phyloP scores from a whole-genome alignment of 2,113 vertebrate genomes.

The Rhineura floridana region DNA sequence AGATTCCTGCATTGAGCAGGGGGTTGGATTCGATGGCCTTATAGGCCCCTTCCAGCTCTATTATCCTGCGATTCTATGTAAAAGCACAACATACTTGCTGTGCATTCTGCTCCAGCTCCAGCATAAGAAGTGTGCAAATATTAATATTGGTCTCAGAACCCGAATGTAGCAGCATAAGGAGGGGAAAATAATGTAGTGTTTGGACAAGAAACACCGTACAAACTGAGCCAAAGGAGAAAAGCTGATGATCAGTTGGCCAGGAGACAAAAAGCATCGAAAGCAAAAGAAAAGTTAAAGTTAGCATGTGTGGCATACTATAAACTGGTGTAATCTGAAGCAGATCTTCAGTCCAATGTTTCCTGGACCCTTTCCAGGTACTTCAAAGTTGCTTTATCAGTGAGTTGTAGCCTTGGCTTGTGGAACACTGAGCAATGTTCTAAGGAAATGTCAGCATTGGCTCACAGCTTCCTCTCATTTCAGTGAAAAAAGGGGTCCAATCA shows the following conservation, averaged over 20 bases:
- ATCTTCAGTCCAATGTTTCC: conserved; percentile 77
- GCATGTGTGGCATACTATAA: conserved; percentile 77
- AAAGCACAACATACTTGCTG: conserved; percentile 5
- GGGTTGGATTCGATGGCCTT: too few species aligned
- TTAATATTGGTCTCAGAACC: conserved; percentile 54
- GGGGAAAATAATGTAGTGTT: conserved; percentile 65
- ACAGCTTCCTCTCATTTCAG: conserved; percentile 73
- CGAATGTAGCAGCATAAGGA: conserved; percentile 54
- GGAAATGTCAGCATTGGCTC: conserved; percentile 75
- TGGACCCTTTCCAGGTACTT: conserved; percentile 76
- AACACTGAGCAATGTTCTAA: conserved; percentile 73
- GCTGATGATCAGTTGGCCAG: conserved; percentile 73
- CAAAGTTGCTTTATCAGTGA: conserved; percentile 81
- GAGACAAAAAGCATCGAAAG: conserved; percentile 69
- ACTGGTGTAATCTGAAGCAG: conserved; percentile 80
- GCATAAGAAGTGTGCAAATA: conserved; percentile 13
- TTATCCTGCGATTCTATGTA: too few species aligned
- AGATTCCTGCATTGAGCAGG: too few species aligned
- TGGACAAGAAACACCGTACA: conserved; percentile 57
- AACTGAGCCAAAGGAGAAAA: conserved; percentile 71
- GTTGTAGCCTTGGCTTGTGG: conserved; percentile 72
- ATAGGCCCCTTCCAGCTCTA: too few species aligned
- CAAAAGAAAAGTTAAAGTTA: conserved; percentile 78
- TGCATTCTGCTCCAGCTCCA: conserved; percentile 31
- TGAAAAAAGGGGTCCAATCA: conserved; percentile 68